These are phyloP conservation scores for Ostrea edulis DNA, from an alignment of 1,140 invertebrate genomes.

Conservation along the genomic window DNA sequence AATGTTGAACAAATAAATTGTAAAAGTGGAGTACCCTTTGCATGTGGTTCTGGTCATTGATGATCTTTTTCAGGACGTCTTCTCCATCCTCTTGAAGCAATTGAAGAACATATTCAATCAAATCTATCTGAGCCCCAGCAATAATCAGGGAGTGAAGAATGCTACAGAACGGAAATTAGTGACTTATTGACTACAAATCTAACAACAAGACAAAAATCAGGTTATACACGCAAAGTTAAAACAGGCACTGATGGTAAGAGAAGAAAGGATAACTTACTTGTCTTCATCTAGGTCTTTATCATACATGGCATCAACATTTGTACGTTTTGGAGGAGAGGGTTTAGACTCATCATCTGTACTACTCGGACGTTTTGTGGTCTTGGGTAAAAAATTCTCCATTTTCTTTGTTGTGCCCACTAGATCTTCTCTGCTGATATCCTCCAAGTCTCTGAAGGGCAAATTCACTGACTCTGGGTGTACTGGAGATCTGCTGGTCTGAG, in stretches of 20 bases:
- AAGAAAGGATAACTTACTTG: constrained; percentile 1
- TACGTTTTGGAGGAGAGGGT: constrained; percentile 37
- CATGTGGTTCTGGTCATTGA: constrained; percentile 46
- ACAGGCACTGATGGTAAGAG: no score
- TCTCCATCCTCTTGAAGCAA: not conserved
- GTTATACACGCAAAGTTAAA: no score
- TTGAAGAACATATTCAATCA: constrained; percentile 22
- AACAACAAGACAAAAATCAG: no score
- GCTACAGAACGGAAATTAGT: not conserved
- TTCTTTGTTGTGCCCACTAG: not conserved
- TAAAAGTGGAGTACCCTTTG: constrained; percentile 37
- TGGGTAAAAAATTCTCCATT: constrained; percentile 5
- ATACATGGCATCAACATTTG: constrained; percentile 38
- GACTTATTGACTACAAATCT: not conserved
- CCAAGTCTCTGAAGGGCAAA: not conserved
- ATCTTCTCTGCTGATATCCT: constrained; percentile 16
- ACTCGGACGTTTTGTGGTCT: constrained; percentile 20
- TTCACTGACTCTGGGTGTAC: not conserved
- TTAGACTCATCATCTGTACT: constrained; percentile 35
- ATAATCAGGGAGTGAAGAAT: constrained; percentile 40
- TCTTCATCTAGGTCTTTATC: constrained; percentile 42
- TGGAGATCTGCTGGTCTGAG: not conserved
- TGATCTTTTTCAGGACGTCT: constrained; percentile 41
- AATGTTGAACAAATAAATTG: not conserved
- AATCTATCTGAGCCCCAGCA: not conserved